phyloP scores from a whole-genome alignment of 2,113 vertebrate species.

The Plotosus lineatus region DNA sequence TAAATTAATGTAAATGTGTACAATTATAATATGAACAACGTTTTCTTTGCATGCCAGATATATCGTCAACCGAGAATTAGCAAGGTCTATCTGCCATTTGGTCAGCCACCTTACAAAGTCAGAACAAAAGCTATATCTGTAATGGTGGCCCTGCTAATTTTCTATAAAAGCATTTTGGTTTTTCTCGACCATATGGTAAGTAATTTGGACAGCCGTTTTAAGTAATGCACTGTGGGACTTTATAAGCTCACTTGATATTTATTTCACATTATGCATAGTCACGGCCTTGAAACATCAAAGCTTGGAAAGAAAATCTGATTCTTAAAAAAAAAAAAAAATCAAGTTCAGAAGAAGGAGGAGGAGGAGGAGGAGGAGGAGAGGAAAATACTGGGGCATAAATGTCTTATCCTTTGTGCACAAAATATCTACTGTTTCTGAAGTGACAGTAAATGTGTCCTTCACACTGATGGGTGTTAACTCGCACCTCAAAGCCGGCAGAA shows the following conservation, averaged over 20 bases:
- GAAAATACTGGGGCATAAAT: neutral
- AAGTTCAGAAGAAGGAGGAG: neutral
- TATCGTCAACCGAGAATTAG: too few relatives aligned
- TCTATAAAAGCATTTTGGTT: neutral
- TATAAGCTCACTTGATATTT: neutral
- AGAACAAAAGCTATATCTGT: neutral
- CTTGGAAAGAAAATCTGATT: neutral
- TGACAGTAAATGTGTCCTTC: conserved; percentile 57
- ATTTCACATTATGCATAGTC: neutral
- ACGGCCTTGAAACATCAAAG: neutral
- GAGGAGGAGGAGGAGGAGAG: neutral
- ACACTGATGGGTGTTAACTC: conserved; percentile 58
- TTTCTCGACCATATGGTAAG: neutral
- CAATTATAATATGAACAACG: neutral
- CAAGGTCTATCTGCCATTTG: too few relatives aligned
- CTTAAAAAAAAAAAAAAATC: neutral
- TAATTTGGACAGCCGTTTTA: neutral
- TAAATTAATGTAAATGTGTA: neutral
- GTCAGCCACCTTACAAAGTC: neutral
- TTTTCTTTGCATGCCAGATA: neutral
- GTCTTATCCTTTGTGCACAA: conserved; percentile 3
- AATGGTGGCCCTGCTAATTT: neutral
- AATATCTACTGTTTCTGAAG: conserved; percentile 11
- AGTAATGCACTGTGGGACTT: neutral
- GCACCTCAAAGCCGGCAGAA: conserved; percentile 60